Evolutionary conservation across 2,797 vertebrate genomes (phyloP).

Genomic region (Nannoperca obscura): DNA sequence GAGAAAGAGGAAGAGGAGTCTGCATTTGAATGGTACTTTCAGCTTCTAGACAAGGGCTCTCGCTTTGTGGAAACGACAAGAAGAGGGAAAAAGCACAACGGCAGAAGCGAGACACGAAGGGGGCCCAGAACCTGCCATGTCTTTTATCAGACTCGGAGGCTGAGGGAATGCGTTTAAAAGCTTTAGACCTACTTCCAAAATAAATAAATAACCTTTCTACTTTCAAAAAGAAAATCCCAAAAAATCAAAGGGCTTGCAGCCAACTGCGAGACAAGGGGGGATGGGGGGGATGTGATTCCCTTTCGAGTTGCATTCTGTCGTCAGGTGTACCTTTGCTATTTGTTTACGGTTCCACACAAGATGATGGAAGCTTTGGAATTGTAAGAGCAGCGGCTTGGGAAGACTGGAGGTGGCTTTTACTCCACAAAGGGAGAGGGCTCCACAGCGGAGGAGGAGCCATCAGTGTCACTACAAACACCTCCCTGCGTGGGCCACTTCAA

Average conservation of each 20-base stretch:
- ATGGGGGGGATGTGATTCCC: constrained; percentile 52
- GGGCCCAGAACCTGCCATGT: constrained; percentile 61
- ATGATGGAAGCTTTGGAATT: constrained; percentile 34
- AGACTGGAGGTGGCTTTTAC: constrained; percentile 46
- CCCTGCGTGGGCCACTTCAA: constrained; percentile 73
- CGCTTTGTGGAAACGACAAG: constrained; percentile 74
- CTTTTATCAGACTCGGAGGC: constrained; percentile 74
- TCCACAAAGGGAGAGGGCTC: constrained; percentile 53
- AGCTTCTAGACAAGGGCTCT: constrained; percentile 72
- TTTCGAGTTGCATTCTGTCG: constrained; percentile 59
- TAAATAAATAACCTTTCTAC: constrained; percentile 51
- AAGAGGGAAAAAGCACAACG: constrained; percentile 66
- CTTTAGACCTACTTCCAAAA: constrained; percentile 69
- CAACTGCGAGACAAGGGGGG: constrained; percentile 59
- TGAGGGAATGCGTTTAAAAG: constrained; percentile 73
- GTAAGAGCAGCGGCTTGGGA: constrained; percentile 39
- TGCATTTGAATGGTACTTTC: constrained; percentile 81
- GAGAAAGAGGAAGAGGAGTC: constrained; percentile 78
- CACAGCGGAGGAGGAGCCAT: constrained; percentile 60
- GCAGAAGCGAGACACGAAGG: constrained; percentile 62
- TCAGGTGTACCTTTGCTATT: constrained; percentile 69
- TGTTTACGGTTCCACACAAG: constrained; percentile 41
- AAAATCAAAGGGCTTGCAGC: constrained; percentile 63
- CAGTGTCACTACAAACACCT: constrained; percentile 75
- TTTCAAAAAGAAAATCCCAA: constrained; percentile 41